Base-by-base conservation (phyloP, 2,113 vertebrate species). In the Ammodytes dubius region DNA sequence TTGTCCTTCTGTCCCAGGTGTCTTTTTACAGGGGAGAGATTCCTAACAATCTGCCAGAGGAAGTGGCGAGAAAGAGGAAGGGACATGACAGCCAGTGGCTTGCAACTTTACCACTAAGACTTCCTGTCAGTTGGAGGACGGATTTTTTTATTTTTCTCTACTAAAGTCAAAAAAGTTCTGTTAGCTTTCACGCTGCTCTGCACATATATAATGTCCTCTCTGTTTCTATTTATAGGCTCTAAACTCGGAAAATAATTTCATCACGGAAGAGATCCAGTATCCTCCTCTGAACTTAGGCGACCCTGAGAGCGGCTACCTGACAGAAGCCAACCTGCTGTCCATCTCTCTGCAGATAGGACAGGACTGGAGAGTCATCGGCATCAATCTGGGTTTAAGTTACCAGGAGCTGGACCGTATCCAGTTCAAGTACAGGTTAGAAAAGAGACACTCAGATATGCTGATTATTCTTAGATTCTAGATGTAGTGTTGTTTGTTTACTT, bases 1-100 rank as follows among this genome's bases (percentile, higher is more conserved):
- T 19, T 53, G n/a, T 54, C 45, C 37, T 46, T 70, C 40, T 91
- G 39, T 67, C 64, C 4, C 89, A 99, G 98, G 98, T 99, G 73
- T 99, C 98, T 8, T 99, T 99, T 91, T 99, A 99, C 81, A 93
- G 98, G 87, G 98, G 97, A 1, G 93, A 95, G 9, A 89, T 97
- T 88, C 97, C 98, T 0, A 74, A 74, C 8, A 87, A 85, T 73
- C 82, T 99, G 4, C 97, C 98, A n/a, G 93, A 95, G 87, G 97
- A 97, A 83, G 95, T 97, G 46, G 95, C 90, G 27, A 94, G 89
- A 81, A 98, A 94, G 90, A 95, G 95, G 80, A 98, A 95, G 90
- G 96, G 94, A 42, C 76, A 83, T 0, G 96, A 97, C 37, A 91
- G 90, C 72, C 94, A 96, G 49, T 99, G 98, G 98, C 96, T 99